phyloP scores from a whole-genome alignment of 2,888 invertebrate species.

The Saturnia japonica region DNA sequence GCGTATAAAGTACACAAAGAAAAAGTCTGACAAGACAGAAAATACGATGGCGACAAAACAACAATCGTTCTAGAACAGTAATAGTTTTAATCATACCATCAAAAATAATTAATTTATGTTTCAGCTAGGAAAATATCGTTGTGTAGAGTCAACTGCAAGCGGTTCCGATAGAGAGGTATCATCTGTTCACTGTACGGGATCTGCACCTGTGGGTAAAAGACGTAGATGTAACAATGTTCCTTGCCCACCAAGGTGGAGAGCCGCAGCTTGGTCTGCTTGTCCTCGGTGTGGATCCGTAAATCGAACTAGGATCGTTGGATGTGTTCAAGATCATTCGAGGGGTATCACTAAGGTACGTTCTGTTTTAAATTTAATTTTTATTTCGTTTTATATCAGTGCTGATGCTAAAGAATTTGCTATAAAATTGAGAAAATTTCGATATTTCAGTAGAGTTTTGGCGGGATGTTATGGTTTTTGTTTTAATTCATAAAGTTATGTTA shows the following conservation, averaged over 20 bases:
- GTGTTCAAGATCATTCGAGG: slow-evolving; percentile 83
- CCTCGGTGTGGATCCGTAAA: slow-evolving; percentile 89
- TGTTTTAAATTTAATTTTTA: too few relatives aligned
- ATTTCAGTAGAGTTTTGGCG: too few relatives aligned
- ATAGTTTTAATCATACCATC: too few relatives aligned
- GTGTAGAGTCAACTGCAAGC: slow-evolving; percentile 83
- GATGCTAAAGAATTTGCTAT: too few relatives aligned
- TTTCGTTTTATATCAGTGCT: too few relatives aligned
- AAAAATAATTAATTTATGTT: background rate
- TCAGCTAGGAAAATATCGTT: slow-evolving; percentile 86
- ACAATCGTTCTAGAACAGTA: too few relatives aligned
- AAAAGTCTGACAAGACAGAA: too few relatives aligned
- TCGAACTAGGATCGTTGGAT: slow-evolving; percentile 87
- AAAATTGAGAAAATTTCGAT: too few relatives aligned
- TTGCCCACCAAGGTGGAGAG: slow-evolving; percentile 92
- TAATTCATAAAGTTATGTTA: too few relatives aligned
- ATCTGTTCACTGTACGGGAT: slow-evolving; percentile 76
- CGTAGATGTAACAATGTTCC: slow-evolving; percentile 88
- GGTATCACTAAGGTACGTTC: slow-evolving; percentile 68
- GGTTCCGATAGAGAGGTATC: slow-evolving; percentile 84
- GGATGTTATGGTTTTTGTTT: too few relatives aligned
- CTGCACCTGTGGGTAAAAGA: slow-evolving; percentile 82
- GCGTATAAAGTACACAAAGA: too few relatives aligned
- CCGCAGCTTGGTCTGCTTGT: slow-evolving; percentile 89
- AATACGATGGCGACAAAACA: too few relatives aligned